A percentile compares a stretch with the other conserved stretches of the same genome.
These are phyloP conservation scores for Thamnophis elegans DNA, from an alignment of 2,797 vertebrate species.

Conservation along the genomic window DNA sequence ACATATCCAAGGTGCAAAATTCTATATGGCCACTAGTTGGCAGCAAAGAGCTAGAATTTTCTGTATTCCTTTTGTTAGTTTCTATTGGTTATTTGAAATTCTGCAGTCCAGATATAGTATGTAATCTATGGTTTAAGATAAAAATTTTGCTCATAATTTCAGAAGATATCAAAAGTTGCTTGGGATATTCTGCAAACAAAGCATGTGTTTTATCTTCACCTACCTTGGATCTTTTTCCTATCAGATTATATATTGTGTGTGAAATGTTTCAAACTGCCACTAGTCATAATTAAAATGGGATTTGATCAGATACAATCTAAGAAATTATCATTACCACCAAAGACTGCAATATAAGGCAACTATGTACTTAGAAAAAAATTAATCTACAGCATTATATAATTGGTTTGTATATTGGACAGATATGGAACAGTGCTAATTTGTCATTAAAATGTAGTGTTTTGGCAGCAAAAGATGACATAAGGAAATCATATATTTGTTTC, in stretches of 20 bases:
- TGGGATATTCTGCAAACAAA: neutral
- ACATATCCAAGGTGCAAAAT: neutral
- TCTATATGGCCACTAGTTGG: neutral
- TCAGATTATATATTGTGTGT: neutral
- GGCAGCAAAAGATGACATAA: neutral
- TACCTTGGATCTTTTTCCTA: neutral
- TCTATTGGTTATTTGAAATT: neutral
- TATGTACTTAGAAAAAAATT: neutral
- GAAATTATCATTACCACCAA: neutral
- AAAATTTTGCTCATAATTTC: neutral
- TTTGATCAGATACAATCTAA: neutral
- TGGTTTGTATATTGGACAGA: neutral
- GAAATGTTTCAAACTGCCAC: neutral
- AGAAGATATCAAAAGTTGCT: neutral
- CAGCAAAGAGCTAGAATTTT: neutral
- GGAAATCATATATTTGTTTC: neutral
- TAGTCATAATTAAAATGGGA: neutral
- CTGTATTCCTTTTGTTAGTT: neutral
- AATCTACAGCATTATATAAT: neutral
- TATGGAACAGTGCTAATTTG: neutral
- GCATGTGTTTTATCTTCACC: neutral
- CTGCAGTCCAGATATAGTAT: neutral
- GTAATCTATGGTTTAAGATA: neutral
- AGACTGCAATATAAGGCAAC: neutral
- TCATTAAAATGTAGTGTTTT: neutral